Evolutionary conservation across 1,140 invertebrate species (phyloP).

Genomic region (Nymphalis io): DNA sequence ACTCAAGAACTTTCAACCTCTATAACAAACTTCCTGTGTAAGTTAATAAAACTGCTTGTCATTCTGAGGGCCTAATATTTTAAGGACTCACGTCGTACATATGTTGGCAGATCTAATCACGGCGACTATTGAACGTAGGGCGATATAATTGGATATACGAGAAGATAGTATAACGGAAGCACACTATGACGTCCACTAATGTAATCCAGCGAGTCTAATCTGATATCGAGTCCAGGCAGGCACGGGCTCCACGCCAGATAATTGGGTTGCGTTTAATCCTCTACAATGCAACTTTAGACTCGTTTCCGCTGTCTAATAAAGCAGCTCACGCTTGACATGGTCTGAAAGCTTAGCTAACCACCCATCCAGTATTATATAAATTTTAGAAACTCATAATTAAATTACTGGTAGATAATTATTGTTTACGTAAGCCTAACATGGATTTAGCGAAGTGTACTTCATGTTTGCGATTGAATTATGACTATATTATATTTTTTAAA

Average conservation of each 20-base stretch:
- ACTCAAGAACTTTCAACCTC: too few species aligned
- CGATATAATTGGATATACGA: slow-evolving; percentile 61
- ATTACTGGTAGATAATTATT: background rate
- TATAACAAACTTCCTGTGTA: too few species aligned
- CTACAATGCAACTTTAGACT: slow-evolving; percentile 72
- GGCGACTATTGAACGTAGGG: slow-evolving; percentile 64
- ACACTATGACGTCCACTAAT: slow-evolving; percentile 69
- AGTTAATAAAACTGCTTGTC: background rate
- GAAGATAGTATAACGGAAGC: slow-evolving; percentile 27
- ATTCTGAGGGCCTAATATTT: background rate
- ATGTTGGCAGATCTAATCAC: slow-evolving; percentile 60
- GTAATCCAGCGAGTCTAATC: slow-evolving; percentile 73
- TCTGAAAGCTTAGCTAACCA: slow-evolving; percentile 48
- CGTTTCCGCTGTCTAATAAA: slow-evolving; percentile 63
- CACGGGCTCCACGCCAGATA: slow-evolving; percentile 65
- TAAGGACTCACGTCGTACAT: slow-evolving; percentile 9
- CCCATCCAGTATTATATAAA: slow-evolving; percentile 27
- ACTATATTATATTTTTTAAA: too few species aligned
- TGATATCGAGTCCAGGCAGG: slow-evolving; percentile 70
- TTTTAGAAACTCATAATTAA: slow-evolving; percentile 28
- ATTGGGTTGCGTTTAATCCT: slow-evolving; percentile 78
- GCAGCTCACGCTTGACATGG: slow-evolving; percentile 43
- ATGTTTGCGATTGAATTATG: too few species aligned
- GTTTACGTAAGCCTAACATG: background rate
- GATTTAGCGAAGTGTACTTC: too few species aligned